phyloP scores from a whole-genome alignment of 2,888 invertebrate species.

The Apeira syringaria region DNA sequence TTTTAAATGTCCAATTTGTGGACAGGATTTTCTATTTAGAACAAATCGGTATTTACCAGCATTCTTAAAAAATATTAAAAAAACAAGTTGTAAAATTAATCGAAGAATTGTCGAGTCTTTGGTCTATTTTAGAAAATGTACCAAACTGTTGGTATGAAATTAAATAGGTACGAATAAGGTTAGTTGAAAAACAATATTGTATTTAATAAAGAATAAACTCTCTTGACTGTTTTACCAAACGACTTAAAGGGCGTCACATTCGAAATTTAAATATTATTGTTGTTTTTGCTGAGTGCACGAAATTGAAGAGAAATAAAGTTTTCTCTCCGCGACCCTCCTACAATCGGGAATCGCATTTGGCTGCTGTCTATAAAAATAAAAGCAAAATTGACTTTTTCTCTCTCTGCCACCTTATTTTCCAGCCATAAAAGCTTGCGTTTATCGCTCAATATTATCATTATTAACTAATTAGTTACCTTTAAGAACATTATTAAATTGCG shows the following conservation, averaged over 20 bases:
- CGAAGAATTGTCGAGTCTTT: too few species aligned
- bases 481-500: conserved; percentile 70
- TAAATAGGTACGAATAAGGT: too few species aligned
- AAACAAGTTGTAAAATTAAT: too few species aligned
- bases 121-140: too few species aligned
- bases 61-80: too few species aligned
- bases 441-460: conserved; percentile 54
- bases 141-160: too few species aligned
- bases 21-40: conserved; percentile 11
- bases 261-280: conserved; percentile 80
- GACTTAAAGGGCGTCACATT: conserved; percentile 57
- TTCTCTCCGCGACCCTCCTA: conserved; percentile 61
- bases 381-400: conserved; percentile 40
- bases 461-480: conserved; percentile 70
- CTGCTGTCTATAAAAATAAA: conserved; percentile 52
- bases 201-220: conserved; percentile 11
- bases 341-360: conserved; percentile 58
- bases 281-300: conserved; percentile 77
- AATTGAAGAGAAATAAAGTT: conserved; percentile 82
- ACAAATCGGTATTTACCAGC: too few species aligned
- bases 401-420: conserved; percentile 25
- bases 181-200: conserved; percentile 12
- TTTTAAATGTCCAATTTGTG: conserved; percentile 36
- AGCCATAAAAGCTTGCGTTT: conserved; percentile 38
- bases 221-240: conserved; percentile 30